A percentile compares a stretch with the other conserved stretches of the same genome.
phyloP scores from a whole-genome alignment of 1,140 invertebrate genomes.

The Drosophila malerkotliana region DNA sequence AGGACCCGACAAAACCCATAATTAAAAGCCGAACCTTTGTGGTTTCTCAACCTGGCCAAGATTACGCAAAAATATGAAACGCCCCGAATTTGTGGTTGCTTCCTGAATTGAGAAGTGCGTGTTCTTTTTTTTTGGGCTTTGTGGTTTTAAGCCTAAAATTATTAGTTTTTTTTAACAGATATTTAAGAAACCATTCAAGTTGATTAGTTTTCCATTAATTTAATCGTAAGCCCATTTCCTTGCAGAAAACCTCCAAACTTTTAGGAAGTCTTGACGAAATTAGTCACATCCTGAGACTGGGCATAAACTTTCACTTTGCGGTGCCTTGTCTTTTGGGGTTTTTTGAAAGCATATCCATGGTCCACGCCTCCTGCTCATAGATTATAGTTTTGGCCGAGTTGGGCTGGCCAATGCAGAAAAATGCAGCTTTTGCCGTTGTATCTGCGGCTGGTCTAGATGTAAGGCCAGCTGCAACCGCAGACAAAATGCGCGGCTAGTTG shows the following conservation, averaged over 20 bases:
- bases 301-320: conserved; percentile 38
- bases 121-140: background rate
- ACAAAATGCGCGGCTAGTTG: conserved; percentile 46
- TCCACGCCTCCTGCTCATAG: conserved; percentile 57
- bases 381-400: conserved; percentile 49
- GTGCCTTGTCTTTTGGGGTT: conserved; percentile 8
- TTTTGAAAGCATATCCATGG: conserved; percentile 67
- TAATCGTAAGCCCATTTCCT: background rate
- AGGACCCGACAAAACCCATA: conserved; percentile 48
- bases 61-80: conserved; percentile 72
- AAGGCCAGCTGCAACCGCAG: conserved; percentile 61
- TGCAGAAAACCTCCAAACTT: too few relatives aligned
- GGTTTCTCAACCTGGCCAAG: conserved; percentile 53
- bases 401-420: conserved; percentile 58
- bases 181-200: background rate
- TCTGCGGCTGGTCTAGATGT: conserved; percentile 48
- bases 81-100: conserved; percentile 53
- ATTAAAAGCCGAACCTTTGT: conserved; percentile 72
- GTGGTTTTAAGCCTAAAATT: background rate
- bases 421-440: conserved; percentile 33
- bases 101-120: conserved; percentile 43
- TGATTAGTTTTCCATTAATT: background rate
- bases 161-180: background rate
- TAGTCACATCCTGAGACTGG: conserved; percentile 35
- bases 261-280: conserved; percentile 43